phyloP scores from a whole-genome alignment of 2,797 vertebrate species.

The Trematomus bernacchii region DNA sequence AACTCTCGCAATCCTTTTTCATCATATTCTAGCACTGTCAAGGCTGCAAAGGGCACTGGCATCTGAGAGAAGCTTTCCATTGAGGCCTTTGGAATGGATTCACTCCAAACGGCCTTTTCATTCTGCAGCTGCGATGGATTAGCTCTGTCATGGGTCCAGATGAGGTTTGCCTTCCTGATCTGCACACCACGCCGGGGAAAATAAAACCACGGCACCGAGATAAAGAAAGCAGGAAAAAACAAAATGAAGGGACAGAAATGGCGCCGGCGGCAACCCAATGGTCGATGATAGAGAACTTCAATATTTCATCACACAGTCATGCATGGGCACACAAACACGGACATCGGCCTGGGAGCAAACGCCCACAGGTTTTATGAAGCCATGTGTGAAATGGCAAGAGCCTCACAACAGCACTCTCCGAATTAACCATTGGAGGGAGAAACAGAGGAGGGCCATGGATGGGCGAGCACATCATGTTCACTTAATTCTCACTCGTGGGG shows the following conservation, averaged over 20 bases:
- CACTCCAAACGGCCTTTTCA: conserved; percentile 84
- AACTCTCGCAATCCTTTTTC: conserved; percentile 64
- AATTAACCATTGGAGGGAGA: conserved; percentile 80
- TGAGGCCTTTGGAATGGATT: conserved; percentile 77
- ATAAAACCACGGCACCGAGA: conserved; percentile 63
- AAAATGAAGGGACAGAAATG: conserved; percentile 59
- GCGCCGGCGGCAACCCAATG: conserved; percentile 29
- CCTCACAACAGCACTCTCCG: conserved; percentile 75
- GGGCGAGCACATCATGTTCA: conserved; percentile 81
- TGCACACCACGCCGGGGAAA: conserved; percentile 58
- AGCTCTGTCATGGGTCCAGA: conserved; percentile 81
- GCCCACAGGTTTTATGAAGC: conserved; percentile 82
- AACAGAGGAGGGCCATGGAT: conserved; percentile 74
- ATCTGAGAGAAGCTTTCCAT: conserved; percentile 76
- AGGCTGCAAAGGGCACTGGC: conserved; percentile 73
- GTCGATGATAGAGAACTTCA: conserved; percentile 75
- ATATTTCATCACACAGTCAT: conserved; percentile 80
- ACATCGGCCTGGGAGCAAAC: conserved; percentile 67
- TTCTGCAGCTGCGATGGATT: conserved; percentile 84
- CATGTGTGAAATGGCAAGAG: conserved; percentile 84
- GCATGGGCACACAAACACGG: conserved; percentile 77
- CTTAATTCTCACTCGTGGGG: conserved; percentile 79
- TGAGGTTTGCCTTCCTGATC: conserved; percentile 81
- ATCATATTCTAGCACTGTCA: conserved; percentile 73
- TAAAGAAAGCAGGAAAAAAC: conserved; percentile 56